Evolutionary conservation across 2,113 vertebrate genomes (phyloP).

Genomic region (Malurus alboscapulatus): DNA sequence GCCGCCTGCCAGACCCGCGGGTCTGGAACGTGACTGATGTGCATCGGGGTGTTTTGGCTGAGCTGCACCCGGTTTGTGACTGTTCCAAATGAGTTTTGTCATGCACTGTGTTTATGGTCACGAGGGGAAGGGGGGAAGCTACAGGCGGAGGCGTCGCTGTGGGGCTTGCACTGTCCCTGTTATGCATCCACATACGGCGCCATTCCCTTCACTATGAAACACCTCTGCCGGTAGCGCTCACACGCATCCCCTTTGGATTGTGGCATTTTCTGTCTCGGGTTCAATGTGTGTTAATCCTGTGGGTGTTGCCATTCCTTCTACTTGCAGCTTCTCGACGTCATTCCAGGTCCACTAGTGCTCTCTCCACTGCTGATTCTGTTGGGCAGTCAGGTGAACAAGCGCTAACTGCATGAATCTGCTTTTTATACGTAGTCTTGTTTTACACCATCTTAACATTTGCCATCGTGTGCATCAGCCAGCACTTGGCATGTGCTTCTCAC

Average conservation of each 20-base stretch:
- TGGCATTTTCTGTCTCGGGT: slow-evolving; percentile 73
- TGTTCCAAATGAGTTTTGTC: slow-evolving; percentile 32
- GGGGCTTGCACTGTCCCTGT: slow-evolving; percentile 54
- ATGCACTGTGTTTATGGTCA: slow-evolving; percentile 26
- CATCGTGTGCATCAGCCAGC: slow-evolving; percentile 60
- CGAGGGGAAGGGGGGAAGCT: not conserved
- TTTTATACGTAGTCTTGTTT: slow-evolving; percentile 66
- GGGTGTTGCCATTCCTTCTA: slow-evolving; percentile 88
- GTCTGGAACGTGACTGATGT: slow-evolving; percentile 25
- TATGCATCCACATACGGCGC: slow-evolving; percentile 61
- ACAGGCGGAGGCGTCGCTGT: not conserved
- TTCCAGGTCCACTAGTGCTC: slow-evolving; percentile 99
- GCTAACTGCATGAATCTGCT: slow-evolving; percentile 86
- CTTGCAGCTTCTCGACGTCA: slow-evolving; percentile 98
- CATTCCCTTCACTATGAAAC: slow-evolving; percentile 65
- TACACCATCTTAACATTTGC: slow-evolving; percentile 69
- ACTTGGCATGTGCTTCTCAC: slow-evolving; percentile 71
- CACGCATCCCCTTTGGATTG: slow-evolving; percentile 64
- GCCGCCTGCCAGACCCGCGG: slow-evolving; percentile 19
- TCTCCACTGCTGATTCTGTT: slow-evolving; percentile 94
- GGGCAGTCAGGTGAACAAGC: slow-evolving; percentile 98
- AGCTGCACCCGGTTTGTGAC: not conserved
- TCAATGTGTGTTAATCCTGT: slow-evolving; percentile 83
- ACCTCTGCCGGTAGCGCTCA: slow-evolving; percentile 50
- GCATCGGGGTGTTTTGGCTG: slow-evolving; percentile 1